Percentiles rank a stretch among this genome's conserved stretches.
Evolutionary conservation across 1,140 invertebrate genomes (phyloP).

Genomic region (Atta colombica): DNA sequence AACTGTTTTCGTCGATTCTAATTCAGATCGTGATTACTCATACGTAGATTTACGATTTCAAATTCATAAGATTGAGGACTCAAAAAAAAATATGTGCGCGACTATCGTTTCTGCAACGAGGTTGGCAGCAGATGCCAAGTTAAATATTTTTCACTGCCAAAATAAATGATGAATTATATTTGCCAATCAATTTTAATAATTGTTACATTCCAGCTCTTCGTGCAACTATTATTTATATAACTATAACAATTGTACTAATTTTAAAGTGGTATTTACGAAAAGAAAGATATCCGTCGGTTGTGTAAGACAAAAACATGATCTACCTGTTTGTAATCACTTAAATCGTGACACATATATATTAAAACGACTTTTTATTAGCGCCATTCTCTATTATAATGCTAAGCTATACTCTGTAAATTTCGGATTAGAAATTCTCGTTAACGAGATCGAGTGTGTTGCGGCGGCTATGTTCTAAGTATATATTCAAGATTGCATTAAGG

Average conservation of each 20-base stretch:
- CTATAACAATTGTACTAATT: constrained; percentile 2
- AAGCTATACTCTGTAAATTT: constrained; percentile 50
- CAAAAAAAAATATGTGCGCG: background rate
- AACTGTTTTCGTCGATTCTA: constrained; percentile 38
- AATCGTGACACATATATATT: constrained; percentile 17
- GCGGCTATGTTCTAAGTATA: constrained; percentile 13
- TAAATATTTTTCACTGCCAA: constrained; percentile 48
- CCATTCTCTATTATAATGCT: constrained; percentile 39
- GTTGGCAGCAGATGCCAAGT: constrained; percentile 24
- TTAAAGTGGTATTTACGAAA: constrained; percentile 4
- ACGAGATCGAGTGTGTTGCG: constrained; percentile 6
- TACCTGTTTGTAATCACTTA: constrained; percentile 52
- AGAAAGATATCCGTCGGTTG: background rate
- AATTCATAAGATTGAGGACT: background rate
- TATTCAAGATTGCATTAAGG: constrained; percentile 6
- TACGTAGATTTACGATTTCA: constrained; percentile 37
- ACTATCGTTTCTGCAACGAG: constrained; percentile 13
- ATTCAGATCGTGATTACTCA: constrained; percentile 53
- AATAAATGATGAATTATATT: constrained; percentile 12
- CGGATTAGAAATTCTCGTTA: constrained; percentile 26
- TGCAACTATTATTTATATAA: constrained; percentile 30
- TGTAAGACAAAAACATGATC: constrained; percentile 14
- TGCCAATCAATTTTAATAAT: background rate
- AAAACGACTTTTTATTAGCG: constrained; percentile 26
- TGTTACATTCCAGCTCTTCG: constrained; percentile 18